Base-by-base conservation (phyloP, 2,888 invertebrate species). In the Erynnis tages region DNA sequence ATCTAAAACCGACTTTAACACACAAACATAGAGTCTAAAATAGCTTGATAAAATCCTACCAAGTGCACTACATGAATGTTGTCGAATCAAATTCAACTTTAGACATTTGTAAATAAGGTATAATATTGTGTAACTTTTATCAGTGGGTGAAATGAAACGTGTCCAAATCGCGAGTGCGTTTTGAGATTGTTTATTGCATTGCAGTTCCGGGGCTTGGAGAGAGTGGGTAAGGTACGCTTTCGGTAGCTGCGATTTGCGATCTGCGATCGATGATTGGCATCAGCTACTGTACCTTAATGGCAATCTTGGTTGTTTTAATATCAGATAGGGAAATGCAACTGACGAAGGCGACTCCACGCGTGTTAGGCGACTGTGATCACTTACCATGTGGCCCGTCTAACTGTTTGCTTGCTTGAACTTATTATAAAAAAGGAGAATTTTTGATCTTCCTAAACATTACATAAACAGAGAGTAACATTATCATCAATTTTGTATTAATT, bases 101-200 rank as follows among this genome's bases (percentile, higher is more conserved):
- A 38, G 29, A n/a, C 38, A 11, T 8, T 2, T 17, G 3, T 8
- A 27, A 11, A 16, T 17, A 41, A n/a, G 35, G 50, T 27, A 10
- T 14, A 43, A 29, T 50, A 29, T 50, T 35, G 19, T 13, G 11
- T 29, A 43, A 43, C 10, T 13, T 35, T 5, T 8, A 4, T 4
- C 17, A 5, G 34, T 17, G n/a, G 17, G 43, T 50, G 43, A 43
- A 50, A 50, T 50, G 50, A 50, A 50, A 50, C 50, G 50, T 29
- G 50, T 50, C 50, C 50, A 27, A 50, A 43, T 43, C 21, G 50
- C 43, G 25, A 43, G 43, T 50, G 41, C 43, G 50, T 50, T 50
- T 50, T 43, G 11, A 50, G 50, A 50, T 50, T 50, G 50, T 43
- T 50, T 50, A 50, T 50, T 50, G 29, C 50, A 37, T 32, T 50